Evolutionary conservation across 2,113 vertebrate species (phyloP).

Genomic region (Melospiza melodia): DNA sequence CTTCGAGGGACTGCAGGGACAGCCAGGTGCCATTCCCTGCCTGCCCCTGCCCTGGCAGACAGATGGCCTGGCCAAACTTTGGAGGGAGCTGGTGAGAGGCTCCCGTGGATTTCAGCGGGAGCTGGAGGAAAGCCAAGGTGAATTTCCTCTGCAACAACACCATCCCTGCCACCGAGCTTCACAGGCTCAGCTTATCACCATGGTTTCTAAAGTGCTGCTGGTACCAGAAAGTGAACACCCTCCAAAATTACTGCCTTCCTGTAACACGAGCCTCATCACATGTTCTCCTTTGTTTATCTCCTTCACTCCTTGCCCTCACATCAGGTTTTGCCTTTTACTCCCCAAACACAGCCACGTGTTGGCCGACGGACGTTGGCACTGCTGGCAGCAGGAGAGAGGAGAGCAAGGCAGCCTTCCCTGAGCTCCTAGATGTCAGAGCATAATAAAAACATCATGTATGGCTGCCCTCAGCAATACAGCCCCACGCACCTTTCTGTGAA

Average conservation of each 20-base stretch:
- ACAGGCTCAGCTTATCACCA: constrained; percentile 40
- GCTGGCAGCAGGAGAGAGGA: background rate
- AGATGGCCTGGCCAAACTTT: background rate
- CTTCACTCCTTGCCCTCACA: background rate
- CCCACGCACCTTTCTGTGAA: background rate
- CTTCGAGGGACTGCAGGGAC: background rate
- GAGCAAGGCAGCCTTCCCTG: background rate
- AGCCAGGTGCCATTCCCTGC: background rate
- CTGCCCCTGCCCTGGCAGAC: fast-evolving
- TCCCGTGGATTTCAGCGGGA: background rate
- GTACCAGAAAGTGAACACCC: background rate
- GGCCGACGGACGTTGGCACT: fast-evolving
- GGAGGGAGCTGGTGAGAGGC: fast-evolving
- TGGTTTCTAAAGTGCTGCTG: constrained; percentile 34
- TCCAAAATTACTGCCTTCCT: constrained; percentile 6
- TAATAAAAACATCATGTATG: background rate
- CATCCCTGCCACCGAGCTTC: background rate
- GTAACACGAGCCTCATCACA: background rate
- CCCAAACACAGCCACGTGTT: background rate
- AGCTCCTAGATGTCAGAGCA: background rate
- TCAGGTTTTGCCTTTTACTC: background rate
- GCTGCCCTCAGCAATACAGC: background rate
- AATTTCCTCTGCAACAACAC: background rate
- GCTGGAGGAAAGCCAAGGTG: background rate
- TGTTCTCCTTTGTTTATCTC: background rate